These are phyloP conservation scores for Chionodraco myersi DNA, from an alignment of 2,113 vertebrate species.

Conservation along the genomic window DNA sequence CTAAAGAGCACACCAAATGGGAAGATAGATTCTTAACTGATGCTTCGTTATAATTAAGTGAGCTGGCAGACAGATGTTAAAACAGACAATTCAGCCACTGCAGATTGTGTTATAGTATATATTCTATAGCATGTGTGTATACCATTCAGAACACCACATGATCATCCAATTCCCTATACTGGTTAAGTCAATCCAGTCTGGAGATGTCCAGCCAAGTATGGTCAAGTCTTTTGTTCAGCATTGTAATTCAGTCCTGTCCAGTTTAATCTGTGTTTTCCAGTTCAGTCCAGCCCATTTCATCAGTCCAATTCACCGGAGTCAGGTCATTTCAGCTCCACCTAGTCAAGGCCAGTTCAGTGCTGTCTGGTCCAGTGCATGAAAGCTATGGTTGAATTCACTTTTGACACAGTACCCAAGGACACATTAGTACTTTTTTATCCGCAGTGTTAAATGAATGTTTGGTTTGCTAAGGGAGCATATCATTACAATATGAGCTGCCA, in stretches of 20 bases:
- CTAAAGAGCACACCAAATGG: neutral
- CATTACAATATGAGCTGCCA: slow-evolving; percentile 1
- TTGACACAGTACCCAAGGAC: neutral
- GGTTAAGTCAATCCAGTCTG: neutral
- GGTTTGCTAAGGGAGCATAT: neutral
- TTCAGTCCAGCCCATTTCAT: slow-evolving; percentile 31
- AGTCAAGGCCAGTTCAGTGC: slow-evolving; percentile 2
- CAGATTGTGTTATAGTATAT: neutral
- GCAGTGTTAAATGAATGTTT: slow-evolving; percentile 6
- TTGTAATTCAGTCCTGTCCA: slow-evolving; percentile 41
- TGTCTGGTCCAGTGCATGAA: neutral
- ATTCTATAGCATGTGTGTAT: neutral
- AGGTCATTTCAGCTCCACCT: slow-evolving; percentile 38
- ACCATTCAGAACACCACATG: neutral
- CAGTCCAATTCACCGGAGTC: slow-evolving; percentile 32
- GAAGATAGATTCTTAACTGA: neutral
- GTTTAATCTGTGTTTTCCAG: slow-evolving; percentile 36
- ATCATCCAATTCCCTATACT: slow-evolving; percentile 1
- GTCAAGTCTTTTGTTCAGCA: slow-evolving; percentile 7
- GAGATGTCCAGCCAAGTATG: neutral
- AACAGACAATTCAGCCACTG: slow-evolving; percentile 17
- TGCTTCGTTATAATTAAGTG: neutral
- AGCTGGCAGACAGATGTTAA: slow-evolving; percentile 12
- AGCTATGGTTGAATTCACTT: slow-evolving; percentile 2
- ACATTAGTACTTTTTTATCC: slow-evolving; percentile 5